A percentile compares a stretch with the other conserved stretches of the same genome.
Conservation (phyloP, 1,140 invertebrate species). For the Megalonaias nervosa region DNA sequence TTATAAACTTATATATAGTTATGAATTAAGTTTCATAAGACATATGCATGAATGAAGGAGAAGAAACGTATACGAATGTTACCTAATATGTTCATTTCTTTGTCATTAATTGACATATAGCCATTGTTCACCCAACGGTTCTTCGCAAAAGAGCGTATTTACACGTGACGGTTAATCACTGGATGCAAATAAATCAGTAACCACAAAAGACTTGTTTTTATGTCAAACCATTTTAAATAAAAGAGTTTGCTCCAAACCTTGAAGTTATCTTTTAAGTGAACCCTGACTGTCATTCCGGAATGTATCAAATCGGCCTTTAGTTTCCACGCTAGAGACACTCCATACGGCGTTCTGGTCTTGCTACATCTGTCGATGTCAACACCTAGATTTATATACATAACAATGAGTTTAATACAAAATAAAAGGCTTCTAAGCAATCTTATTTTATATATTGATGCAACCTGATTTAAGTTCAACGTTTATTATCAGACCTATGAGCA, state of each 20-base stretch:
- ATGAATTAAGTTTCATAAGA: too few relatives aligned
- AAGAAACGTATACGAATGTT: too few relatives aligned
- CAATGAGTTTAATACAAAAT: too few relatives aligned
- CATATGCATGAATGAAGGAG: too few relatives aligned
- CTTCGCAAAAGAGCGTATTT: neutral
- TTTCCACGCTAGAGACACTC: conserved; percentile 55
- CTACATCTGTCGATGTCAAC: conserved; percentile 39
- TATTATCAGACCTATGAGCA: too few relatives aligned
- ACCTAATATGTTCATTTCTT: neutral
- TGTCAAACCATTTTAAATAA: neutral
- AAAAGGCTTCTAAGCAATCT: neutral
- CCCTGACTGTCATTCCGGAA: conserved; percentile 52
- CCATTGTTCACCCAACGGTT: neutral
- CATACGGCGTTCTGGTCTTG: conserved; percentile 60
- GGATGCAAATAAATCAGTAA: neutral
- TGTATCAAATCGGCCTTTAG: conserved; percentile 27
- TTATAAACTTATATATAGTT: too few relatives aligned
- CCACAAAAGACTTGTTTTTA: neutral
- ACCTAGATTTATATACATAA: conserved; percentile 24
- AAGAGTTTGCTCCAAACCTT: conserved; percentile 41
- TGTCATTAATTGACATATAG: neutral
- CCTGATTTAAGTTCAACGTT: neutral
- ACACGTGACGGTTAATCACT: neutral
- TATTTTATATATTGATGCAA: neutral
- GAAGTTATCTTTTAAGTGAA: conserved; percentile 64